Conservation (phyloP, 2,888 invertebrate genomes). For the Onchidella celtica region DNA sequence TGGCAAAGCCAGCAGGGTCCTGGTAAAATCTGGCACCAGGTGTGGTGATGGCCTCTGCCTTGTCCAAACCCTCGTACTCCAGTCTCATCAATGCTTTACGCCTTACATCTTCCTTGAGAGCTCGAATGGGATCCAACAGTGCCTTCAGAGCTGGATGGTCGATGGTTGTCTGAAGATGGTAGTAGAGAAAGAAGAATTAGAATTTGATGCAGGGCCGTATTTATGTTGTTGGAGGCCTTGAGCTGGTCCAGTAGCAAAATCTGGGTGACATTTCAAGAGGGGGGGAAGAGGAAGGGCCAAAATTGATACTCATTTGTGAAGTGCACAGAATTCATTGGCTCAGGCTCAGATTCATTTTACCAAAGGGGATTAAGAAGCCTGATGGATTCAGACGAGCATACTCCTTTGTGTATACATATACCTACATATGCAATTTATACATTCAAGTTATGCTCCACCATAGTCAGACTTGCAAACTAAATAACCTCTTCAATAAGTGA, state of each 20-base stretch:
- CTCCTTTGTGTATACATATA: too few relatives aligned
- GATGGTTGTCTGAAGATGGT: constrained; percentile 83
- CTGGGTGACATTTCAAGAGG: too few relatives aligned
- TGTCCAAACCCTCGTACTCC: constrained; percentile 95
- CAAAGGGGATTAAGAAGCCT: not conserved
- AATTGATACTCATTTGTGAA: not conserved
- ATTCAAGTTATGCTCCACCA: too few relatives aligned
- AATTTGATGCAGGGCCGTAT: not conserved
- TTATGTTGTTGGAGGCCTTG: too few relatives aligned
- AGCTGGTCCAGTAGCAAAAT: too few relatives aligned
- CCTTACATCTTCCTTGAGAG: constrained; percentile 92
- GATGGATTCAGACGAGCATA: not conserved
- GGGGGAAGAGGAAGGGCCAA: not conserved
- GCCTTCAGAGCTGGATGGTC: constrained; percentile 90
- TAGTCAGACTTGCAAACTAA: too few relatives aligned
- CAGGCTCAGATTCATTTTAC: not conserved
- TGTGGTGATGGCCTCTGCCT: constrained; percentile 86
- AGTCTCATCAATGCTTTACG: constrained; percentile 96
- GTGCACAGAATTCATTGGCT: not conserved
- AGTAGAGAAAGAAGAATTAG: not conserved
- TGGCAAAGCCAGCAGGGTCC: constrained; percentile 93
- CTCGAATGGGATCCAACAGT: constrained; percentile 89
- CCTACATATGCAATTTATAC: too few relatives aligned
- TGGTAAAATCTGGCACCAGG: constrained; percentile 87
- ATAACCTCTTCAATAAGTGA: too few relatives aligned